Conservation (phyloP, 1,140 invertebrate genomes). For the Zaprionus lachaisei region DNA sequence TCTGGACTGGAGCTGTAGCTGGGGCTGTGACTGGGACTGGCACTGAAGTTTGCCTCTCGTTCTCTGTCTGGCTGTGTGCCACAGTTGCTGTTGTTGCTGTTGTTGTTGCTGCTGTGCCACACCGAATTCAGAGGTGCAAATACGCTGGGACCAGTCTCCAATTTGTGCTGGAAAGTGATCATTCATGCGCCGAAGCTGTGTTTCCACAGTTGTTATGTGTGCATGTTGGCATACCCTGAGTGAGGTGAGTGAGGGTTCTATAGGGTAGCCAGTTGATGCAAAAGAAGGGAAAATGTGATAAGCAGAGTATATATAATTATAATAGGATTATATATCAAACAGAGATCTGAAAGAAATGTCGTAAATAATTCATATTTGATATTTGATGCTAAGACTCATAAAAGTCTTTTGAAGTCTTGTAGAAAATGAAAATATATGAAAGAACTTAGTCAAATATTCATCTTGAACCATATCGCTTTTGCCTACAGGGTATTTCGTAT, state of each 20-base stretch:
- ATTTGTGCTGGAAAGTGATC: slow-evolving; percentile 78
- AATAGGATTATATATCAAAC: background rate
- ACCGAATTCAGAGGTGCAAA: slow-evolving; percentile 83
- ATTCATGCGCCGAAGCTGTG: slow-evolving; percentile 63
- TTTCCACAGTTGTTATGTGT: slow-evolving; percentile 43
- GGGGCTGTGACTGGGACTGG: too few species aligned
- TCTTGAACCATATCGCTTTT: background rate
- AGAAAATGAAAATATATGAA: too few species aligned
- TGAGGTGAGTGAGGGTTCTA: background rate
- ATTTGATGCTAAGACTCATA: too few species aligned
- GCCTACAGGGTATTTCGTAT: slow-evolving; percentile 21
- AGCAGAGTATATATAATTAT: too few species aligned
- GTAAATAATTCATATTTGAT: too few species aligned
- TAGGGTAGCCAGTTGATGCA: background rate
- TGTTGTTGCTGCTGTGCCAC: slow-evolving; percentile 56
- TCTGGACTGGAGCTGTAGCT: slow-evolving; percentile 12
- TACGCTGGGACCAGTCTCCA: slow-evolving; percentile 78
- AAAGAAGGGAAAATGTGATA: too few species aligned
- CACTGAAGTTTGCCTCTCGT: slow-evolving; percentile 15
- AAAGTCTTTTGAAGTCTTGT: too few species aligned
- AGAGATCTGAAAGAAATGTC: background rate
- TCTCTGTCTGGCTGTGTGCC: slow-evolving; percentile 28
- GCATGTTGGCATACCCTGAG: slow-evolving; percentile 42
- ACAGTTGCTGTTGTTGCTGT: slow-evolving; percentile 6
- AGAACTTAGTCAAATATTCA: background rate